phyloP scores from a whole-genome alignment of 1,140 invertebrate species.

The Diabrotica virgifera region DNA sequence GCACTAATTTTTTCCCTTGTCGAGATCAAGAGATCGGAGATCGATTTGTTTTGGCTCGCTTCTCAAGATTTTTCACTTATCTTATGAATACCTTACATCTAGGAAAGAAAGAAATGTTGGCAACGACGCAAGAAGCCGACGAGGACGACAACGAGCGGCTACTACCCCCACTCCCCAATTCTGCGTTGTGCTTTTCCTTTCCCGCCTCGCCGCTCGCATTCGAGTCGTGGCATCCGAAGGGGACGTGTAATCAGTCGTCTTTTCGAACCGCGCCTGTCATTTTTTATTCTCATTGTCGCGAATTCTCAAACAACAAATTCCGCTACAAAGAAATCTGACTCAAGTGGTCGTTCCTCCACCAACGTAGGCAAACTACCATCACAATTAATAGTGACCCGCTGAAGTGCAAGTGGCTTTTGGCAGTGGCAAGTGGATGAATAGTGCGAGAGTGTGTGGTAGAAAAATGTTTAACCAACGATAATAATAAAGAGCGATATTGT shows the following conservation, averaged over 20 bases:
- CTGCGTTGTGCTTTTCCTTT: slow-evolving; percentile 16
- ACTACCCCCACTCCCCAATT: slow-evolving; percentile 14
- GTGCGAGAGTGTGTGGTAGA: slow-evolving; percentile 13
- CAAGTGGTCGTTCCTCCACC: background rate
- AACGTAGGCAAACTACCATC: background rate
- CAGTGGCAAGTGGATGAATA: slow-evolving; percentile 13
- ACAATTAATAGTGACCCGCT: background rate
- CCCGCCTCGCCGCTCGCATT: slow-evolving; percentile 13
- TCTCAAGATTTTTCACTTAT: no score
- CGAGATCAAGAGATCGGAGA: no score
- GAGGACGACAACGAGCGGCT: slow-evolving; percentile 1
- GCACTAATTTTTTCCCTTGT: no score
- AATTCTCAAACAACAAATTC: background rate
- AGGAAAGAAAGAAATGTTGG: background rate
- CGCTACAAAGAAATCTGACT: slow-evolving; percentile 12
- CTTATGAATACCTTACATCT: no score
- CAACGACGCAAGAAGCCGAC: slow-evolving; percentile 1
- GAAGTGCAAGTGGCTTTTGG: background rate
- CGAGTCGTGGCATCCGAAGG: slow-evolving; percentile 4
- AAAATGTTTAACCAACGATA: slow-evolving; percentile 20
- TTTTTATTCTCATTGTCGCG: slow-evolving; percentile 18
- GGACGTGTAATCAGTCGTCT: background rate
- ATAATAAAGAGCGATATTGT: slow-evolving; percentile 13
- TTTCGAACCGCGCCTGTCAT: slow-evolving; percentile 16
- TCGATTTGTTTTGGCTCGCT: no score